Percentiles rank a stretch among this genome's conserved stretches.
phyloP scores from a whole-genome alignment of 1,140 invertebrate species.

The Penaeus indicus region DNA sequence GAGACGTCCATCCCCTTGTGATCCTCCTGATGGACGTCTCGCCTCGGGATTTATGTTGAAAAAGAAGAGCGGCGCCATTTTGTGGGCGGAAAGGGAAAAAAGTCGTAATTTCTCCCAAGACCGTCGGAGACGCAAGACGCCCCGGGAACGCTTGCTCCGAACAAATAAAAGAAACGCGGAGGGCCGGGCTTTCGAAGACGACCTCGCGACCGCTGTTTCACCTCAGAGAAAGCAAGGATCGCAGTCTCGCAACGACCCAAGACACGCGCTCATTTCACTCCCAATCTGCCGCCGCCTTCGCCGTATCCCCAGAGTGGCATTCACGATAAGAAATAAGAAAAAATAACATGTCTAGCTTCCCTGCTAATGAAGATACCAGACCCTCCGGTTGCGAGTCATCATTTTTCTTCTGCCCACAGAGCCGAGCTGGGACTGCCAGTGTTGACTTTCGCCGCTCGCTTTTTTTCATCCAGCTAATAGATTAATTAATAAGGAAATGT shows the following conservation, averaged over 20 bases:
- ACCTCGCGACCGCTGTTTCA: too few relatives aligned
- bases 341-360: slow-evolving; percentile 17
- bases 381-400: not conserved
- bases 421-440: not conserved
- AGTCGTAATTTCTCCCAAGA: too few relatives aligned
- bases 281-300: too few relatives aligned
- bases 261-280: too few relatives aligned
- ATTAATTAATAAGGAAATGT: too few relatives aligned
- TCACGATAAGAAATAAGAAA: slow-evolving; percentile 43
- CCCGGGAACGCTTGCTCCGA: too few relatives aligned
- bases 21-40: slow-evolving; percentile 21
- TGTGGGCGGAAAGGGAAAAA: slow-evolving; percentile 32
- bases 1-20: slow-evolving; percentile 13
- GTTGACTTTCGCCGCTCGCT: too few relatives aligned
- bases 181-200: too few relatives aligned
- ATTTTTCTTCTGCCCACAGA: not conserved
- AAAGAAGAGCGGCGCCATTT: slow-evolving; percentile 34
- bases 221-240: not conserved
- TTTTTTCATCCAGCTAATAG: too few relatives aligned
- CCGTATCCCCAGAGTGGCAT: not conserved
- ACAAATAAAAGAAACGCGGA: too few relatives aligned
- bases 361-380: slow-evolving; percentile 23
- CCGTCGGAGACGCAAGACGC: too few relatives aligned
- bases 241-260: not conserved
- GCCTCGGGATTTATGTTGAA: slow-evolving; percentile 23